A percentile compares a stretch with the other conserved stretches of the same genome.
These are phyloP conservation scores for Malurus splendens DNA, from an alignment of 2,797 vertebrate genomes.

Conservation along the genomic window DNA sequence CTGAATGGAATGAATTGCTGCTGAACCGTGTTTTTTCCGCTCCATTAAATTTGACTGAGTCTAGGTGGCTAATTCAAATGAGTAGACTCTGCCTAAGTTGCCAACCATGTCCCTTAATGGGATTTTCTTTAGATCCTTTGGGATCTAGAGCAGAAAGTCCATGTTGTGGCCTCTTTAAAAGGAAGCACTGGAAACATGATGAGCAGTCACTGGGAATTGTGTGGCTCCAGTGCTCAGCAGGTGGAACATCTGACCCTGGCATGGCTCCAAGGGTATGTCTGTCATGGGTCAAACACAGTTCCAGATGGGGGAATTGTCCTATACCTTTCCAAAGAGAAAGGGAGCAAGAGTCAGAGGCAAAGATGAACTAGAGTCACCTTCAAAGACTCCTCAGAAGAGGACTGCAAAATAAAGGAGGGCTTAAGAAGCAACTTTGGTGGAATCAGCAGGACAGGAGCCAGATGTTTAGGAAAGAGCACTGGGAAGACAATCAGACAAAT, in stretches of 20 bases:
- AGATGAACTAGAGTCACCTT: background rate
- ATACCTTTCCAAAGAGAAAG: background rate
- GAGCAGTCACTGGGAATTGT: background rate
- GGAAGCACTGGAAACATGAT: background rate
- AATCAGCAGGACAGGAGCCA: background rate
- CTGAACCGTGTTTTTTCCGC: background rate
- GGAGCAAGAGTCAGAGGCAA: background rate
- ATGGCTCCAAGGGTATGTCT: background rate
- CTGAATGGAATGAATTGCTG: background rate
- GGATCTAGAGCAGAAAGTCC: background rate
- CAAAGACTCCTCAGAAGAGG: background rate
- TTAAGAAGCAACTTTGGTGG: background rate
- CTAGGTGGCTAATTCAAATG: background rate
- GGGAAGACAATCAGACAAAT: background rate
- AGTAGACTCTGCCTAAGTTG: background rate
- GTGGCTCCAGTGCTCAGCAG: background rate
- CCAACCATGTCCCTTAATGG: background rate
- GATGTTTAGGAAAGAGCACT: background rate
- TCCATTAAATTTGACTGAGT: conserved; percentile 9
- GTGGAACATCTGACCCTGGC: background rate
- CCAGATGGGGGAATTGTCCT: background rate
- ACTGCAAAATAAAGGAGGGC: background rate
- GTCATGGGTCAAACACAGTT: background rate
- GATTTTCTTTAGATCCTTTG: background rate
- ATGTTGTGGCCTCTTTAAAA: background rate